phyloP scores from a whole-genome alignment of 2,888 invertebrate species.

The Argyra leucocephala region DNA sequence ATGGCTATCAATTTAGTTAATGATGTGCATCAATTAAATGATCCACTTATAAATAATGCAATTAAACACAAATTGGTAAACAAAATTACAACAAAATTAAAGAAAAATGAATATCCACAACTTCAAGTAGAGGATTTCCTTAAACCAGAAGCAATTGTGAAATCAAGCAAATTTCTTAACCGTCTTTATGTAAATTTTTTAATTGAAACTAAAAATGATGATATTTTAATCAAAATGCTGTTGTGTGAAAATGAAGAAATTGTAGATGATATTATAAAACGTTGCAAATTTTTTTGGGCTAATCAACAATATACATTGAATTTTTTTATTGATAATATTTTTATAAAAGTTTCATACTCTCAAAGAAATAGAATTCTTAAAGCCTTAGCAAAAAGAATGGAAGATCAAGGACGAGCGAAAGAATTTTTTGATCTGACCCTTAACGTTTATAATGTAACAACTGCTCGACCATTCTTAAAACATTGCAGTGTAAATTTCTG shows the following conservation, averaged over 20 bases:
- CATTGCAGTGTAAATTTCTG: neutral
- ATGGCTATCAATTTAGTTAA: neutral
- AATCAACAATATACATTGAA: neutral
- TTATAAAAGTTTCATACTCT: neutral
- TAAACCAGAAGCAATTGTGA: neutral
- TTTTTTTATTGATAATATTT: neutral
- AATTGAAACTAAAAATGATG: neutral
- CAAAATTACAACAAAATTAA: neutral
- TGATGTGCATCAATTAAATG: neutral
- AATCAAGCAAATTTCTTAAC: neutral
- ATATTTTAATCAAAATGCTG: neutral
- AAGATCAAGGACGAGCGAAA: neutral
- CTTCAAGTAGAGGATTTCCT: neutral
- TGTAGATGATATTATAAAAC: neutral
- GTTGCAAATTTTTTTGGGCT: neutral
- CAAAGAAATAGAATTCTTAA: neutral
- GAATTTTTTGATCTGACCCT: neutral
- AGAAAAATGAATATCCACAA: neutral
- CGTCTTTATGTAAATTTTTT: neutral
- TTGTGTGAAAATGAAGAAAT: neutral
- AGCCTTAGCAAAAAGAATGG: neutral
- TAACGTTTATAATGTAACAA: neutral
- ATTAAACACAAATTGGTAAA: neutral
- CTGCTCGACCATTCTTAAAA: neutral
- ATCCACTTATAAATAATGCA: neutral